phyloP scores from a whole-genome alignment of 2,113 vertebrate species.

The Acanthisitta chloris region DNA sequence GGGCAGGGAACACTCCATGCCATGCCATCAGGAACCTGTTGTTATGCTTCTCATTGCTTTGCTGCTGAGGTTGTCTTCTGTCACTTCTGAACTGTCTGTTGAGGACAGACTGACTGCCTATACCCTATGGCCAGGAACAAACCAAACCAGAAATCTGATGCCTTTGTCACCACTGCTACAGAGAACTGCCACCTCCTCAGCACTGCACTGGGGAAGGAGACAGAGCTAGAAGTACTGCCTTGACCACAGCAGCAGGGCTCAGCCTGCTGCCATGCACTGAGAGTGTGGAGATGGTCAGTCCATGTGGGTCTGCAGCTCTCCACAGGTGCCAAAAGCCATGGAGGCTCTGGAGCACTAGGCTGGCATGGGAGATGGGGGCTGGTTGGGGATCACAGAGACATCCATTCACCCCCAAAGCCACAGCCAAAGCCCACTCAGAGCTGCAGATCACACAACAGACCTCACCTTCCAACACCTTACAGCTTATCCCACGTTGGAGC shows the following conservation, averaged over 20 bases:
- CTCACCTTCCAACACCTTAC: not conserved
- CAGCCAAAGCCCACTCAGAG: not conserved
- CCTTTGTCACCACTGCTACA: not conserved
- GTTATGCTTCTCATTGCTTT: not conserved
- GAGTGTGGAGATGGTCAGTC: not conserved
- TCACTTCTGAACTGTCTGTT: not conserved
- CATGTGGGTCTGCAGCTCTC: not conserved
- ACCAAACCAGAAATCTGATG: not conserved
- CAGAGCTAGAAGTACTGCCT: not conserved
- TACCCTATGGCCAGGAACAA: not conserved
- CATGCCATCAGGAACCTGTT: not conserved
- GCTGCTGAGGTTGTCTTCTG: not conserved
- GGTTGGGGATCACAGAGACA: not conserved
- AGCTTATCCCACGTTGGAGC: not conserved
- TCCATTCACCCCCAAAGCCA: accelerated
- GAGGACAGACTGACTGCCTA: not conserved
- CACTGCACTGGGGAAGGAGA: not conserved
- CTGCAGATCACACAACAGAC: not conserved
- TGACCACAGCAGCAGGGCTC: not conserved
- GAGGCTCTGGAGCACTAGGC: not conserved
- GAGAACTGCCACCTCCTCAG: not conserved
- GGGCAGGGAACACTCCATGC: not conserved
- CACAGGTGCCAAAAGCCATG: not conserved
- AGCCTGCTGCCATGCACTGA: not conserved
- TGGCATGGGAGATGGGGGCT: not conserved